Evolutionary conservation across 2,113 vertebrate genomes (phyloP).

Genomic region (Eira barbara): DNA sequence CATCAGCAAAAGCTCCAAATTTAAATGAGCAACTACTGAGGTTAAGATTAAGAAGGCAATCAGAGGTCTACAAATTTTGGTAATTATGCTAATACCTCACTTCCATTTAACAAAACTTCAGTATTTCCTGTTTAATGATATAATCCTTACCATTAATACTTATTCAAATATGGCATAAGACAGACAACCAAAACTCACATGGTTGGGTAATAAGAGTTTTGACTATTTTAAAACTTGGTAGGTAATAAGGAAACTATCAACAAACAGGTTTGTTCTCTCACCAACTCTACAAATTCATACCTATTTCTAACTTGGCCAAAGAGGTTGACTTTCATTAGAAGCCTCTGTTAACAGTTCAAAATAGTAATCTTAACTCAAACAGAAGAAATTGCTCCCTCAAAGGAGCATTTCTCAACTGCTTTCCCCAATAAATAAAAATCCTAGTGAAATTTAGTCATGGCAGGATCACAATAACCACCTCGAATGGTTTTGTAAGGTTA

Average conservation of each 20-base stretch:
- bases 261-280: background rate
- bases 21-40: background rate
- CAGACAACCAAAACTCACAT: background rate
- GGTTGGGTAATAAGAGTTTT: background rate
- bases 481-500: background rate
- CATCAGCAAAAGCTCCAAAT: background rate
- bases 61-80: background rate
- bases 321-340: conserved; percentile 1
- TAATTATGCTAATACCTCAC: background rate
- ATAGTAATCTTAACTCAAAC: background rate
- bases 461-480: background rate
- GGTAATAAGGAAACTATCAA: background rate
- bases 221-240: background rate
- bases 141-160: background rate
- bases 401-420: background rate
- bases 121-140: background rate
- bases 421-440: background rate
- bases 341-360: background rate
- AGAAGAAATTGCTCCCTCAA: conserved; percentile 10
- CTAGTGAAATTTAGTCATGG: background rate
- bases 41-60: background rate
- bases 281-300: too few relatives aligned
- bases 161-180: background rate
- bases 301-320: background rate
- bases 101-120: background rate